Base-by-base conservation (phyloP, 2,797 vertebrate genomes). In the Anomalospiza imberbis region DNA sequence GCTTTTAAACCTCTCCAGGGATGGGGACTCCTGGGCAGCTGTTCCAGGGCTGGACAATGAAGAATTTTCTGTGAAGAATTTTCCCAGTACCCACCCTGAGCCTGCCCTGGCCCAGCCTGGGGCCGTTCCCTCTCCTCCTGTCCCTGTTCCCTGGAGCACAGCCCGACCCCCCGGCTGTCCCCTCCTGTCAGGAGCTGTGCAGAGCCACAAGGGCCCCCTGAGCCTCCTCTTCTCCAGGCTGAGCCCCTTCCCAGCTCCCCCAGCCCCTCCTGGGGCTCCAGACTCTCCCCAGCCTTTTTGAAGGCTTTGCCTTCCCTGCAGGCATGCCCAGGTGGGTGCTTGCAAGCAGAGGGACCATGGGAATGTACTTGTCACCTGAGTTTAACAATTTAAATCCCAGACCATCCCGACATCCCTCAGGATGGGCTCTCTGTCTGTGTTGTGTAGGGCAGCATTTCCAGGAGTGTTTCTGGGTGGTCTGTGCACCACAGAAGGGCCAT, bases 391-490 rank as follows among this genome's bases (percentile, higher is more conserved):
- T 42, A n/a, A 75, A 32, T 55, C 87, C 60, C 74, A 94, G 74
- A 50, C 14, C 63, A 74, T 9, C 73, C 44, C 2, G 0, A 10
- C 44, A 29, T 50, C 60, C 42, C 58, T 38, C 61, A 53, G 81
- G 63, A 66, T 25, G 34, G 32, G 12, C 19, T 76, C 7, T 1
- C n/a, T 53, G 86, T 94, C 70, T 80, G 80, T 26, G 20, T 5
- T 5, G 10, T 32, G 57, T 2, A 17, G 85, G 77, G 55, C 79
- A 74, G 51, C 10, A 1, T 85, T 91, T 91, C 50, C 67, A 78
- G 13, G 13, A 77, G 67, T 12, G 6, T 81, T 94, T 53, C 86
- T 97, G 97, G 97, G 96, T 97, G 97, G 96, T 97, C 96, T 79
- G 68, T 51, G 44, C 62, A 13, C 85, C 14, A 32, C 66, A 34